A percentile compares a stretch with the other conserved stretches of the same genome.
Conservation (phyloP, 2,113 vertebrate genomes). For the Platysteira castanea region DNA sequence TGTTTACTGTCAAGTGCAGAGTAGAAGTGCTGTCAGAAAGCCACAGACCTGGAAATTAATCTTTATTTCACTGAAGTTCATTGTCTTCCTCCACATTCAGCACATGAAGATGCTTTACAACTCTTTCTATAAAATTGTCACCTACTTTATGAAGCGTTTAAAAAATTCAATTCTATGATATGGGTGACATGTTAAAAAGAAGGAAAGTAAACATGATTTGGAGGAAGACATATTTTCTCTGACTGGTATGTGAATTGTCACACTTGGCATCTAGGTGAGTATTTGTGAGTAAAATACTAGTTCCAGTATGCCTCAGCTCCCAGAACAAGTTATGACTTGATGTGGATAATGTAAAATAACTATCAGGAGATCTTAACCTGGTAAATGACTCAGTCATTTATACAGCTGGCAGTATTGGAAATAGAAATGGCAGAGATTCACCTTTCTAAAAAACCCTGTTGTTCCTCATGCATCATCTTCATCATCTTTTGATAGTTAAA, state of each 20-base stretch:
- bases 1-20: not conserved
- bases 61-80: not conserved
- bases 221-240: not conserved
- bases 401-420: not conserved
- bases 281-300: not conserved
- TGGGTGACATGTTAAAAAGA: not conserved
- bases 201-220: not conserved
- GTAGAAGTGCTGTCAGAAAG: not conserved
- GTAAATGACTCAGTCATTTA: not conserved
- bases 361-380: not conserved
- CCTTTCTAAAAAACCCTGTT: not conserved
- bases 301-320: not conserved
- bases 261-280: not conserved
- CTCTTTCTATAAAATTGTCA: not conserved
- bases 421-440: not conserved
- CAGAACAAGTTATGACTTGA: not conserved
- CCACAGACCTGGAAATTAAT: not conserved
- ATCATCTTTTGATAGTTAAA: not conserved
- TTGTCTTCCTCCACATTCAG: not conserved
- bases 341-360: not conserved
- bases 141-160: fast-evolving
- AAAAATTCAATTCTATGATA: not conserved
- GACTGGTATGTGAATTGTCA: not conserved
- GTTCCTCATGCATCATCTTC: not conserved
- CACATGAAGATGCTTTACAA: not conserved